phyloP scores from a whole-genome alignment of 2,797 vertebrate genomes.

The Phataginus tetradactyla region DNA sequence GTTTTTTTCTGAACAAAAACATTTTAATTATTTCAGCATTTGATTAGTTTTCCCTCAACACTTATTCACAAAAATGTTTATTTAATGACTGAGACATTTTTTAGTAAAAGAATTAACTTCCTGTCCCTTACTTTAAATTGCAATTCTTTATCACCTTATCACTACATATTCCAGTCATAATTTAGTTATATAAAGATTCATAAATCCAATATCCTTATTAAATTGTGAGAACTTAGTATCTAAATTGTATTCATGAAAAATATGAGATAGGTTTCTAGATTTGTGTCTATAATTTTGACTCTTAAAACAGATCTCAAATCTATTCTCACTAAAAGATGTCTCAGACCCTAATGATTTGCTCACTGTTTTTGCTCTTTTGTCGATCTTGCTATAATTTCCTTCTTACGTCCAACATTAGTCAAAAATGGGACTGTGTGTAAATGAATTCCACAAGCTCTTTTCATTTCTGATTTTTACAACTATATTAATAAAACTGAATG shows the following conservation, averaged over 20 bases:
- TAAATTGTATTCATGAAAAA: neutral
- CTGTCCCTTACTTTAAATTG: neutral
- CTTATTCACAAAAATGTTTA: neutral
- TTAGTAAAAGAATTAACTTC: neutral
- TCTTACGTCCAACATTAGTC: neutral
- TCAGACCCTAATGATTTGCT: neutral
- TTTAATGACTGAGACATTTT: neutral
- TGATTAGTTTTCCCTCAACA: neutral
- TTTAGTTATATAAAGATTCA: neutral
- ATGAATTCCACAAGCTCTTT: neutral
- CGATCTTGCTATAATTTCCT: neutral
- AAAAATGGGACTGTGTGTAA: rapidly evolving
- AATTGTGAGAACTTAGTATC: neutral
- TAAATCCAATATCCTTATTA: neutral
- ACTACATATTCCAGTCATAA: neutral
- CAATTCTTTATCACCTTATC: neutral
- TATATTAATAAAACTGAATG: neutral
- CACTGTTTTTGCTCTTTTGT: neutral
- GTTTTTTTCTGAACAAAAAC: neutral
- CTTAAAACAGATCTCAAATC: neutral
- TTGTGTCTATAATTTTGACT: neutral
- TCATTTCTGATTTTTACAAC: neutral
- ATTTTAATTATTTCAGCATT: neutral
- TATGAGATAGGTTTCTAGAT: neutral
- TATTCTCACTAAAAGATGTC: neutral